These are phyloP conservation scores for Caenorhabditis zanzibari DNA, from an alignment of 2,888 invertebrate genomes.

Conservation along the genomic window DNA sequence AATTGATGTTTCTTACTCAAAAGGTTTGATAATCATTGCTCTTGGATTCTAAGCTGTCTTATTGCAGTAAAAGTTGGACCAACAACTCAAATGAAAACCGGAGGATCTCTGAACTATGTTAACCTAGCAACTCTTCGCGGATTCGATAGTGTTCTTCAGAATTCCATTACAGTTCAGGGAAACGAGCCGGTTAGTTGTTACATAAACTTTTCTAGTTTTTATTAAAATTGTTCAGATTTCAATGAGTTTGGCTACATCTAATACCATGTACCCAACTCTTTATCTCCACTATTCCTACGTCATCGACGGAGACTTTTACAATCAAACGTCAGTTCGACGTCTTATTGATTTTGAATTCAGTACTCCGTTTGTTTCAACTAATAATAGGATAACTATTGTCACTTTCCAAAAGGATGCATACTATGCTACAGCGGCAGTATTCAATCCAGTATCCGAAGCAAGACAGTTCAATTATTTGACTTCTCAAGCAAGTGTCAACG, in stretches of 20 bases:
- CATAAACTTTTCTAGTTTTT: no score
- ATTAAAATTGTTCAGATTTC: no score
- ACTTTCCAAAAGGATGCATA: conserved; percentile 10
- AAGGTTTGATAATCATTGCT: not conserved
- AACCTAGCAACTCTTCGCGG: conserved; percentile 2
- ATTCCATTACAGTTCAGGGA: conserved; percentile 6
- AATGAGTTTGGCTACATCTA: not conserved
- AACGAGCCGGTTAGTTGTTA: conserved; percentile 11
- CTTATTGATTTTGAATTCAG: not conserved
- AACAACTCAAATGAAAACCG: conserved; percentile 17
- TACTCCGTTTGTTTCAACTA: not conserved
- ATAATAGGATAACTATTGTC: conserved; percentile 4
- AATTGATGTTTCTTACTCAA: conserved; percentile 8
- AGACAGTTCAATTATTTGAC: conserved; percentile 5
- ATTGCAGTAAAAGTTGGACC: conserved; percentile 20
- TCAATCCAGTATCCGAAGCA: conserved; percentile 29
- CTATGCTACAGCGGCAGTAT: conserved; percentile 21
- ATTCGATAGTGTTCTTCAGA: not conserved
- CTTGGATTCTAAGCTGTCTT: no score
- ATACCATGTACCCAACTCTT: not conserved
- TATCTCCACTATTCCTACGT: conserved; percentile 11
- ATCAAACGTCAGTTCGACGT: conserved; percentile 5
- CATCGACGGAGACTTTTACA: conserved; percentile 32
- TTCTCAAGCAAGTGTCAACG: conserved; percentile 20
- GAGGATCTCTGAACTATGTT: conserved; percentile 19